These are phyloP conservation scores for Anadara kagoshimensis DNA, from an alignment of 1,140 invertebrate genomes.

Conservation along the genomic window DNA sequence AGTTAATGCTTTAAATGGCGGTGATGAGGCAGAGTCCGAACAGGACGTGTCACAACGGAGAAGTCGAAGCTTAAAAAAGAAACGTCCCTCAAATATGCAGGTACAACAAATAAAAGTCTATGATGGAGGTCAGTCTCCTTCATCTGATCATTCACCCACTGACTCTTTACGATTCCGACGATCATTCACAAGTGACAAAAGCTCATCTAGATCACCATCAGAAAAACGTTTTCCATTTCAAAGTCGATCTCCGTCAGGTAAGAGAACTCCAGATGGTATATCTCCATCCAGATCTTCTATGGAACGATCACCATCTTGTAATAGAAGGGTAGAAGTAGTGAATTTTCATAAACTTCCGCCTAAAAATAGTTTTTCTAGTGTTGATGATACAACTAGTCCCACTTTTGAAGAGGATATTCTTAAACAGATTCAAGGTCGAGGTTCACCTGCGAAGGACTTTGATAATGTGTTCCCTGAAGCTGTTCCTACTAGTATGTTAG, in stretches of 20 bases:
- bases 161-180: conserved; percentile 7
- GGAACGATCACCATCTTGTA: conserved; percentile 58
- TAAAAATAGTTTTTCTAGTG: conserved; percentile 73
- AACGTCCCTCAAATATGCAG: conserved; percentile 48
- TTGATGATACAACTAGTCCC: conserved; percentile 74
- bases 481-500: too few relatives aligned
- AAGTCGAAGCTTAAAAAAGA: conserved; percentile 45
- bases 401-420: conserved; percentile 67
- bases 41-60: conserved; percentile 20
- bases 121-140: conserved; percentile 28
- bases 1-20: conserved; percentile 30
- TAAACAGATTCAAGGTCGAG: conserved; percentile 46
- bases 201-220: conserved; percentile 9
- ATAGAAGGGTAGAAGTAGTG: conserved; percentile 70
- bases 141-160: conserved; percentile 12
- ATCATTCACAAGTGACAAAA: not conserved
- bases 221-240: conserved; percentile 12
- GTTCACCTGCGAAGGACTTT: not conserved
- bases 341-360: conserved; percentile 72
- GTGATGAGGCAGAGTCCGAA: not conserved
- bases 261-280: conserved; percentile 17
- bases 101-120: conserved; percentile 53
- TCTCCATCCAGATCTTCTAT: conserved; percentile 27
- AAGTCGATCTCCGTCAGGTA: conserved; percentile 35
- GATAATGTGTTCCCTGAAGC: too few relatives aligned